Base-by-base conservation (phyloP, 2,797 vertebrate genomes). In the Melopsittacus undulatus region DNA sequence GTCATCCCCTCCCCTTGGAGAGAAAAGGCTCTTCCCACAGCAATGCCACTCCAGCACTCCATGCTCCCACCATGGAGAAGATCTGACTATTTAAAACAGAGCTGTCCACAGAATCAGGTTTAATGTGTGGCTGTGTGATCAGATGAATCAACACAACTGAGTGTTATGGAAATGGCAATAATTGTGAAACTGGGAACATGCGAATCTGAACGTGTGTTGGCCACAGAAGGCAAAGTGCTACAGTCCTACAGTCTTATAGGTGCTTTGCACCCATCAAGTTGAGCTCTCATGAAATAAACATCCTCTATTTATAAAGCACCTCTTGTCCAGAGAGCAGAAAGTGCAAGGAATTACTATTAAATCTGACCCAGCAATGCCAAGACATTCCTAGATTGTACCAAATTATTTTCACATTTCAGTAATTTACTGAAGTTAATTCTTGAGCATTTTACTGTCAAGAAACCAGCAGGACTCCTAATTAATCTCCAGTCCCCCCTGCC, bases 311-410 rank as follows among this genome's bases (percentile, higher is more conserved):
- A 75, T 46, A 89, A 82, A 94, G 24, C 51, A 51, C 43, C 51
- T 84, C 54, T 84, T 46, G 62, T 30, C 56, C 72, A 34, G 23
- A 85, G 89, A 83, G 92, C 72, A 90, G 57, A 68, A 77, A 95
- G 82, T 81, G 42, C 84, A 83, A 66, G 62, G 73, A 86, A 86
- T 72, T 42, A 8, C 79, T 81, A 36, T 85, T 92, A 91, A 92
- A 94, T 46, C 91, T 89, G 51, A 34, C 2, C 61, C 15, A 38
- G 42, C 64, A 21, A 52, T 11, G 51, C 72, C 79, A 51, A 70
- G 40, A 57, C 34, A 24, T 59, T 90, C 79, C 62, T 88, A 72
- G 61, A 61, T 66, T 16, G 34, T 22, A 64, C 69, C 23, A 10
- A 83, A 92, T 46, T 63, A 81, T 62, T 62, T 81, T 87, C 79